Evolutionary conservation across 2,888 invertebrate species (phyloP), one percentile per base, ranked within the genome.

Genomic region (Drosophila emarginata): DNA sequence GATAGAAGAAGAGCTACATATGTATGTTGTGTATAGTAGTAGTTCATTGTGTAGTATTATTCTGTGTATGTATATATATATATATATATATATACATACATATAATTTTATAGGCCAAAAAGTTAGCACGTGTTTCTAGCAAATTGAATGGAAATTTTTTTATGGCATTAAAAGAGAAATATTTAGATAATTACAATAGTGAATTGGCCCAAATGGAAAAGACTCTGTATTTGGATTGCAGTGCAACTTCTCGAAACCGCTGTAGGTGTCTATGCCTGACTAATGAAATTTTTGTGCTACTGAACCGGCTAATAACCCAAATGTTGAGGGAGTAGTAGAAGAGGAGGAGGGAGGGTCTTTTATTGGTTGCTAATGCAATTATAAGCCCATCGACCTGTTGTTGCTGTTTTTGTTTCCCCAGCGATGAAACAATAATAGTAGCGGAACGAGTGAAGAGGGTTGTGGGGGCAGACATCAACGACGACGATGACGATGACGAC

Each of bases 331-430:
- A 28, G 6, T 28, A 28, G 32, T 26, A 26, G 26, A 5, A 6
- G 26, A 26, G 5, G 26, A 1, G 32, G 1, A 9, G 61, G 61
- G 64, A 23, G 50, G 36, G 50, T 61, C 61, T 67, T 80, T 82
- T 78, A 84, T 87, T 78, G 75, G 84, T 61, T 65, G 56, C 58
- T 74, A 75, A 87, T 80, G 81, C 76, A 83, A 87, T 80, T 86
- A 80, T 71, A 62, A 72, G 78, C 78, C 75, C 58, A 70, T 83
- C 87, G 79, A 87, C 79, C 87, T 87, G 85, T 87, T 83, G 78
- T 71, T 32, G 32, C 9, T 9, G 32, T 32, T 32, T 32, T 32
- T 32, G 32, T 32, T 32, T 32, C 9, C 32, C 66, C 77, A 64
- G 50, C 40, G 32, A 12, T 54, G 18, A 52, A 52, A 36, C 54